Evolutionary conservation across 2,797 vertebrate genomes (phyloP), one percentile per base, ranked within the genome.

Genomic region (Ataeniobius toweri): DNA sequence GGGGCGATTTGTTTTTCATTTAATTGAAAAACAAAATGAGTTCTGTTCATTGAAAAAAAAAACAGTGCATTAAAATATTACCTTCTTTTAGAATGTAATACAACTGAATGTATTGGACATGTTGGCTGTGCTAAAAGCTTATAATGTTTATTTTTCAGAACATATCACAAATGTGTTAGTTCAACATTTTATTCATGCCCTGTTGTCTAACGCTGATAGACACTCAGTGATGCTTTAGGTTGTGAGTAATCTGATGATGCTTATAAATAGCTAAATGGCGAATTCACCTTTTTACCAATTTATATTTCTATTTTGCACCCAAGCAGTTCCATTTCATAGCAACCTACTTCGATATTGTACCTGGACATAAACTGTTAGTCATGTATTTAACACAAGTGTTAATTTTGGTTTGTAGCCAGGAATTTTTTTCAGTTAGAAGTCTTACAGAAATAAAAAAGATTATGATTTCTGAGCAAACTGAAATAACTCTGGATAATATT

Each of bases 1-100:
- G 24, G 69, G 44, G 58, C 8, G 12, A 26, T 72, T 71, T 77
- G 41, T 67, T 76, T 55, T 36, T 46, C 46, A 39, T 78, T 82
- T 59, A 70, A 67, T 13, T 58, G 14, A 41, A 7, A 67, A 18
- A 39, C 36, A 56, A 56, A 31, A 58, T 10, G n/a, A n/a, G 24
- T 73, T 50, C 22, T 71, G 6, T 20, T 8, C 6, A 58, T n/a
- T 36, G 20, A 55, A 8, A 36, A 46, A 44, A 69, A 81, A n/a
- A 71, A 69, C n/a, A 26, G 8, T 26, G 22, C 63, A 3, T n/a
- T 48, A 51, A 20, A 71, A 2, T 4, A 3, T 26, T 65, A 51
- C 22, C 41, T 51, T 51, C 41, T n/a, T 68, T 65, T 26, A 71
- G 7, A 7, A 69, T 70, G 22, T 39, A 67, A n/a, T 75, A 13